Evolutionary conservation across 2,113 vertebrate genomes (phyloP), one percentile per base, ranked within the genome.

Genomic region (Nicator chloris): DNA sequence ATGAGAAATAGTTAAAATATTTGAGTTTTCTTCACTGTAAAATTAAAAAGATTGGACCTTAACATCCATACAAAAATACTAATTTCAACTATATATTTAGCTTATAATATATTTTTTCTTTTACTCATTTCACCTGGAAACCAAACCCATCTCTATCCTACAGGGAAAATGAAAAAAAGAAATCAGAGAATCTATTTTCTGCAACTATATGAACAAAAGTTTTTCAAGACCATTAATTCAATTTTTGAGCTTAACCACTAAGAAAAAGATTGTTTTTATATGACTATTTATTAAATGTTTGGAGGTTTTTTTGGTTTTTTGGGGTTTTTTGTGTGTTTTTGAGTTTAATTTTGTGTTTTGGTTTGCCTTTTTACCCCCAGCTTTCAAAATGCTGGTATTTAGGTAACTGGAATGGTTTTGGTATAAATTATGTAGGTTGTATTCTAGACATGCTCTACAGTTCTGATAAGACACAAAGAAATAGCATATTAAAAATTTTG

Each of bases 241-340:
- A 45, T 56, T 77, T 86, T 28, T 18, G 13, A 51, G 7, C 7
- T 54, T 39, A 75, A 65, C 5, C 9, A 37, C 16, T 30, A 39
- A 72, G 30, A 47, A 33, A 65, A 57, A 21, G 0, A 16, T 12
- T 71, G 6, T 3, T 15, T 7, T 76, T 7, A 33, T 13, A 11
- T 71, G 45, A 7, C 2, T 76, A 6, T n/a, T 63, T 37, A 4
- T 27, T 75, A 16, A 85, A 85, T 18, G 4, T 53, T 60, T 30
- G 9, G 20, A 6, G 2, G 0, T 0, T 21, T 49, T 40, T 45
- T 59, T n/a, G n/a, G n/a, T n/a, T n/a, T n/a, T 60, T 30, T 9
- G 20, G 8, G 2, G 0, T 0, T 21, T 49, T 40, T 45, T 59
- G 7, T 47, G 24, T 69, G 17, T 6, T 35, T 76, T 40, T 31